These are phyloP conservation scores for Mugil cephalus DNA, from an alignment of 2,113 vertebrate species.

Conservation along the genomic window DNA sequence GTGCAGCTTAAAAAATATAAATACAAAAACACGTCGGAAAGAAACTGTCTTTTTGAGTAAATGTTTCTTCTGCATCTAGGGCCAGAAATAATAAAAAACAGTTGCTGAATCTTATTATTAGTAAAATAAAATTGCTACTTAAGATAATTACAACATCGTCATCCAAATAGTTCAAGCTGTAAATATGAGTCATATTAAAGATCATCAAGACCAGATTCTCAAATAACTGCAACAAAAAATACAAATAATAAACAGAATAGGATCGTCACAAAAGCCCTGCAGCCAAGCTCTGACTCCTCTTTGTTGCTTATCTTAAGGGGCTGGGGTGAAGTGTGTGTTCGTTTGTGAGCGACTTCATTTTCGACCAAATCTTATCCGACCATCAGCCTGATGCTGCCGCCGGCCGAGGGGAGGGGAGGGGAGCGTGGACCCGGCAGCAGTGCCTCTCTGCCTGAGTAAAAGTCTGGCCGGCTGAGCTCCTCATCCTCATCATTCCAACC, in stretches of 20 bases:
- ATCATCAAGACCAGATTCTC: conserved; percentile 21
- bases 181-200: conserved; percentile 4
- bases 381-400: conserved; percentile 31
- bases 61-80: conserved; percentile 12
- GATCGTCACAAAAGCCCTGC: conserved; percentile 29
- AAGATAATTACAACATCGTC: neutral
- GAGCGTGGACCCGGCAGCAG: conserved; percentile 26
- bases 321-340: conserved; percentile 8
- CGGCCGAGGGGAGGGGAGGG: no score
- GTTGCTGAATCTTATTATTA: neutral
- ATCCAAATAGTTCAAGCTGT: conserved; percentile 17
- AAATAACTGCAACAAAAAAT: neutral
- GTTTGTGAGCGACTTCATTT: conserved; percentile 11
- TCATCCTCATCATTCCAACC: conserved; percentile 62
- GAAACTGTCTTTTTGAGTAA: neutral
- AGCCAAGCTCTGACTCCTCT: conserved; percentile 35
- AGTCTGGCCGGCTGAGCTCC: conserved; percentile 46
- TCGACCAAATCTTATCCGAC: conserved; percentile 25
- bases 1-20: conserved; percentile 12
- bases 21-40: conserved; percentile 21
- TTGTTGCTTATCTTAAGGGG: conserved; percentile 15
- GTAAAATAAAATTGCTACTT: neutral
- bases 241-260: conserved; percentile 23
- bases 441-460: conserved; percentile 51
- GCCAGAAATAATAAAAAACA: conserved; percentile 9